A percentile compares a stretch with the other conserved stretches of the same genome.
Evolutionary conservation across 2,888 invertebrate species (phyloP).

Genomic region (Euplexia lucipara): DNA sequence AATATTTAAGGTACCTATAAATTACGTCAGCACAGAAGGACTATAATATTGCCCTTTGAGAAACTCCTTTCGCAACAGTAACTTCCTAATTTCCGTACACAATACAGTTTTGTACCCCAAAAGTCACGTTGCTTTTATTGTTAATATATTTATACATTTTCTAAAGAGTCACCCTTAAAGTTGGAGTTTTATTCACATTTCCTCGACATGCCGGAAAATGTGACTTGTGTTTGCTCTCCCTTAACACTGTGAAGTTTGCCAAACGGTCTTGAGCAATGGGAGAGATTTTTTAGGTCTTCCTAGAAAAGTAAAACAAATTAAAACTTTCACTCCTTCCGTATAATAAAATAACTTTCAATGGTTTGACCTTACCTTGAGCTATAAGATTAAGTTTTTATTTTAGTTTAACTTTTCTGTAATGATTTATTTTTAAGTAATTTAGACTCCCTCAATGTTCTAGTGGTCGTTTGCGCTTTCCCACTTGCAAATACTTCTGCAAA

Average conservation of each 20-base stretch:
- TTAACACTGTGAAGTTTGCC: background rate
- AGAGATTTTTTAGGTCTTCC: background rate
- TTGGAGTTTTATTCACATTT: constrained; percentile 19
- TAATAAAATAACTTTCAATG: background rate
- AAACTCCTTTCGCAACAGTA: background rate
- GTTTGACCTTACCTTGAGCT: too few species aligned
- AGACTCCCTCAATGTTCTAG: too few species aligned
- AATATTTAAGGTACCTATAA: too few species aligned
- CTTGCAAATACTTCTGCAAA: too few species aligned
- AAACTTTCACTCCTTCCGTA: background rate
- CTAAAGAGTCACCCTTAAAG: background rate
- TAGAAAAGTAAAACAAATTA: background rate
- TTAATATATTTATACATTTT: background rate
- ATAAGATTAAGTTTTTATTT: background rate
- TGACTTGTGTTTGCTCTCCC: background rate
- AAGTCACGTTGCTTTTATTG: constrained; percentile 19
- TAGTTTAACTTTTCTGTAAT: too few species aligned
- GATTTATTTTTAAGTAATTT: too few species aligned
- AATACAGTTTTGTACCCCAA: too few species aligned
- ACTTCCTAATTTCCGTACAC: too few species aligned
- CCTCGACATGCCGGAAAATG: background rate
- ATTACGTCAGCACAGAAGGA: too few species aligned
- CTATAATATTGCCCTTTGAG: too few species aligned
- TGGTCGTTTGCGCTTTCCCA: too few species aligned
- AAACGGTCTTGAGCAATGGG: background rate